Base-by-base conservation (phyloP, 1,140 invertebrate species). In the Polypedilum vanderplanki region DNA sequence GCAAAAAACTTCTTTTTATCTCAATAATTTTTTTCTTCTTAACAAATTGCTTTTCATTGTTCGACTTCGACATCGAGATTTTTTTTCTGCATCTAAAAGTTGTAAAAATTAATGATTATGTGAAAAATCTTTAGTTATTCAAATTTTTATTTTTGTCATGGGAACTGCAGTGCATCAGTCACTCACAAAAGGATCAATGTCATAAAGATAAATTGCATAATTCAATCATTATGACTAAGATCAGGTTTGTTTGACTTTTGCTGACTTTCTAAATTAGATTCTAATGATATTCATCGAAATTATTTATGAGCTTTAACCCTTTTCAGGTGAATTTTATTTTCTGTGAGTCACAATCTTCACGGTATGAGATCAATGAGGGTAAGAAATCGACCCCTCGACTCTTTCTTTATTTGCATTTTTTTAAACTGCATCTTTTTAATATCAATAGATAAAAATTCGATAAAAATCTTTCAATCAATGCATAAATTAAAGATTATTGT, bases 191-290 rank as follows among this genome's bases (percentile, higher is more conserved):
- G 46, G 65, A 70, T 70, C 65, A 70, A 70, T 70, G 20, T 70
- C 65, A 70, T 20, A 20, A 70, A 70, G 9, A 18, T 10, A 18
- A 70, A 70, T 70, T 70, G 65, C 65, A 70, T 70, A 70, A 70
- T 70, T 70, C 65, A 70, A 70, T 70, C 65, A 70, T 70, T 70
- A 70, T 70, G 17, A 18, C 18, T n/a, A 70, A 70, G 17, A 70
- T 70, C 65, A 70, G 65, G 65, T 70, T 70, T 57, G 12, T 57
- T 18, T 18, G 17, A 20, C 65, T n/a, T n/a, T 18, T 18, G 65
- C 4, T 18, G 65, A 70, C 65, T 70, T 70, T 70, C 65, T 20
- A 18, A 22, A 7, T 57, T 15, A n/a, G 10, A 57, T n/a, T 57
- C n/a, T 57, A 57, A 57, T 57, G 46, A 57, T 57, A 57, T 57